These are phyloP conservation scores for Apeira syringaria DNA, from an alignment of 2,888 invertebrate genomes.

Conservation along the genomic window DNA sequence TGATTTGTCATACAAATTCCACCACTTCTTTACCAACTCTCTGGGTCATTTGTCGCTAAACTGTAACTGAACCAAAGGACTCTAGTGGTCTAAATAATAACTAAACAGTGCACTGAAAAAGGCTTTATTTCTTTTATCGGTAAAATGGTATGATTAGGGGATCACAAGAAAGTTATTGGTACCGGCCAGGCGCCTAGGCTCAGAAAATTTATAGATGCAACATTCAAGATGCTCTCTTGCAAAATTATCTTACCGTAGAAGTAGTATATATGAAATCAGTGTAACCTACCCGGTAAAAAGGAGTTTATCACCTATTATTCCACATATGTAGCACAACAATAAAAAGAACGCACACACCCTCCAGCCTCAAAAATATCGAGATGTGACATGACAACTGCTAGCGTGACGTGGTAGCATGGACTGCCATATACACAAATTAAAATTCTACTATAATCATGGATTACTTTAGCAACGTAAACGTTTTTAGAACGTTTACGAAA, in stretches of 20 bases:
- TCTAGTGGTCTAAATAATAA: conserved; percentile 28
- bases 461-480: no score
- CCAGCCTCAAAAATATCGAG: conserved; percentile 82
- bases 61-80: conserved; percentile 46
- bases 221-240: conserved; percentile 18
- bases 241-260: no score
- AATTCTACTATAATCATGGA: conserved; percentile 5
- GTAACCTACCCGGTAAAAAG: conserved; percentile 71
- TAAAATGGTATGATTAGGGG: conserved; percentile 46
- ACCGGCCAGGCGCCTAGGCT: conserved; percentile 61
- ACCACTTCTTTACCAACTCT: conserved; percentile 46
- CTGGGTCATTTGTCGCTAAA: conserved; percentile 49
- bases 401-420: conserved; percentile 80
- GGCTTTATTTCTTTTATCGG: conserved; percentile 46
- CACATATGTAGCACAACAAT: conserved; percentile 84
- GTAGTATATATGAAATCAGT: background rate
- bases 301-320: conserved; percentile 82
- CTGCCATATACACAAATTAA: conserved; percentile 42
- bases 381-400: conserved; percentile 82
- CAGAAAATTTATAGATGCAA: conserved; percentile 48
- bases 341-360: conserved; percentile 83
- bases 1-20: conserved; percentile 48
- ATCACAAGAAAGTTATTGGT: conserved; percentile 60
- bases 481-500: no score
- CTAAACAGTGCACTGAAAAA: conserved; percentile 30